These are phyloP conservation scores for Zaprionus kolodkinae DNA, from an alignment of 1,140 invertebrate species.

Conservation along the genomic window DNA sequence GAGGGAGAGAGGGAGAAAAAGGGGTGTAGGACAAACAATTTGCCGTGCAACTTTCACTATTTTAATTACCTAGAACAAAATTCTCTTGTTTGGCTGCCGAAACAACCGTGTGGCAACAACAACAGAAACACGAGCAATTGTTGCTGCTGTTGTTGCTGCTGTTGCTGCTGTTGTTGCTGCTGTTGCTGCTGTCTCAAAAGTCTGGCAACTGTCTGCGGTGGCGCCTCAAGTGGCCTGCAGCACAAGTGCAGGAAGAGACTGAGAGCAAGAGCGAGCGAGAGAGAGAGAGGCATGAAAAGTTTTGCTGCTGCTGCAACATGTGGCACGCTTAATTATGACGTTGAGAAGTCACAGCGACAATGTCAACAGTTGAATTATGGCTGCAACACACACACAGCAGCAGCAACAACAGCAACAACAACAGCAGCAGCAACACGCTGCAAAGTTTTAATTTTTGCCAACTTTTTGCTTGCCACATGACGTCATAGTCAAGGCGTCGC, in stretches of 20 bases:
- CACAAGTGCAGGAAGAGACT: constrained; percentile 39
- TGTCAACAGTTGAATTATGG: constrained; percentile 64
- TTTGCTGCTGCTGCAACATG: constrained; percentile 69
- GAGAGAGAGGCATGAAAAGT: constrained; percentile 42
- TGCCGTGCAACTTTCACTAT: constrained; percentile 71
- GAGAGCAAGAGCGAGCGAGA: too few species aligned
- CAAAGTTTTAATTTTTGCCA: constrained; percentile 30
- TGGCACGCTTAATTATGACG: constrained; percentile 78
- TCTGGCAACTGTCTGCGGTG: constrained; percentile 76
- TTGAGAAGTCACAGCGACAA: constrained; percentile 62
- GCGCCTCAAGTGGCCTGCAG: constrained; percentile 62
- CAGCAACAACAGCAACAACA: neutral
- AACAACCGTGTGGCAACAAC: constrained; percentile 24
- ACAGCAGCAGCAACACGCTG: neutral
- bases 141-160: constrained; percentile 40
- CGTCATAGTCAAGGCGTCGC: constrained; percentile 29
- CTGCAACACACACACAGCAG: constrained; percentile 12
- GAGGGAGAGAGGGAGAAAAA: neutral
- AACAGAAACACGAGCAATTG: constrained; percentile 18
- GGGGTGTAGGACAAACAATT: constrained; percentile 12
- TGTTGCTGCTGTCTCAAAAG: constrained; percentile 57
- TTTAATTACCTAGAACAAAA: constrained; percentile 72
- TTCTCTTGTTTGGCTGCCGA: constrained; percentile 39
- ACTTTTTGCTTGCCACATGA: constrained; percentile 34
- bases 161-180: constrained; percentile 35